phyloP scores from a whole-genome alignment of 2,797 vertebrate genomes.

The Echeneis naucrates region DNA sequence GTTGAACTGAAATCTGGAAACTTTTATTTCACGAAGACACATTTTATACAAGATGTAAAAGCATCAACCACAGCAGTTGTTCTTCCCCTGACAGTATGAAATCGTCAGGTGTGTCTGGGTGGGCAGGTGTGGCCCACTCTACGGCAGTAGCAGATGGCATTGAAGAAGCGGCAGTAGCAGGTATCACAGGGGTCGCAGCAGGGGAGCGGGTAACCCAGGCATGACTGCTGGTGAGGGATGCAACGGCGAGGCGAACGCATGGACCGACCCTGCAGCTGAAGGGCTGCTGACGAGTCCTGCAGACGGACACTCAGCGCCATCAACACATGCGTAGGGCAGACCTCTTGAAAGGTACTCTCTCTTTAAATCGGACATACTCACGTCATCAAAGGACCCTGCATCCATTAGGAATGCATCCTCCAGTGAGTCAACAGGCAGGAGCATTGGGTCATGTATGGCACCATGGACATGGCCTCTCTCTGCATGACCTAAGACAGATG shows the following conservation, averaged over 20 bases:
- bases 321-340: too few relatives aligned
- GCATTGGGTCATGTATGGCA: slow-evolving; percentile 44
- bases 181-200: slow-evolving; percentile 87
- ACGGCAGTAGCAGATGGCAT: slow-evolving; percentile 86
- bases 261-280: slow-evolving; percentile 79
- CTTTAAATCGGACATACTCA: slow-evolving; percentile 36
- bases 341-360: fast-evolving
- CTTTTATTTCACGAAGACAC: slow-evolving; percentile 42
- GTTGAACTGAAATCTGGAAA: not conserved
- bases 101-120: slow-evolving; percentile 44
- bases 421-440: slow-evolving; percentile 65
- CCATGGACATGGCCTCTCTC: slow-evolving; percentile 59
- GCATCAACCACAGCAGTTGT: not conserved
- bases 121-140: slow-evolving; percentile 79
- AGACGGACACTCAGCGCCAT: not conserved
- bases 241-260: slow-evolving; percentile 83
- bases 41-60: slow-evolving; percentile 7
- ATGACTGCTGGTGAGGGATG: slow-evolving; percentile 86
- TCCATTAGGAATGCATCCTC: slow-evolving; percentile 80
- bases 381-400: slow-evolving; percentile 78
- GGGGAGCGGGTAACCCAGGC: slow-evolving; percentile 83
- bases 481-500: slow-evolving; percentile 29
- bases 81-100: not conserved
- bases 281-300: slow-evolving; percentile 68
- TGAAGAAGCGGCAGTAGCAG: slow-evolving; percentile 89